These are phyloP conservation scores for Lytechinus variegatus DNA, from an alignment of 35 echinoderm and acorn worm genomes.

Conservation along the genomic window DNA sequence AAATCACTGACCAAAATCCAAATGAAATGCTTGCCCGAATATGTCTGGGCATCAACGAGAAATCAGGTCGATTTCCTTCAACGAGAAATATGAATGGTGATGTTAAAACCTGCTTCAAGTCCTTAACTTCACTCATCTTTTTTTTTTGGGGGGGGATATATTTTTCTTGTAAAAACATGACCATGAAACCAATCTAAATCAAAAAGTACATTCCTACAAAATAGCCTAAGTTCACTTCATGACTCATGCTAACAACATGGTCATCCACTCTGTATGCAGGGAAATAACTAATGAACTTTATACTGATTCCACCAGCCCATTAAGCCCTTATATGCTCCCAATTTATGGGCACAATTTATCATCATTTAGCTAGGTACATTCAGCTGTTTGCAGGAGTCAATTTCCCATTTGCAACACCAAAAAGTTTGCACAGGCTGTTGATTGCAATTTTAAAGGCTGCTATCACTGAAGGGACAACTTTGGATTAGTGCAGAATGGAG, in stretches of 20 bases:
- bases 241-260: not conserved
- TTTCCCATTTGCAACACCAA: slow-evolving; percentile 3
- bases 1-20: no score
- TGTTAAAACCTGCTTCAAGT: not conserved
- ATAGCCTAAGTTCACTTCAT: not conserved
- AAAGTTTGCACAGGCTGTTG: not conserved
- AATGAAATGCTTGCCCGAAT: no score
- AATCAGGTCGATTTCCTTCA: not conserved
- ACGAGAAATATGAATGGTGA: not conserved
- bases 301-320: not conserved
- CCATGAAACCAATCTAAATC: not conserved
- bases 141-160: no score
- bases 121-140: no score
- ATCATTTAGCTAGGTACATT: not conserved
- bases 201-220: slow-evolving; percentile 6
- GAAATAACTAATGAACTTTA: not conserved
- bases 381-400: slow-evolving; percentile 9
- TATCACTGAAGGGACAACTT: not conserved
- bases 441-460: slow-evolving; percentile 4
- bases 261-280: not conserved
- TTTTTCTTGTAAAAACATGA: not conserved
- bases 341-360: not conserved
- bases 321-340: not conserved
- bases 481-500: not conserved
- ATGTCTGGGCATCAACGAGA: no score